Conservation (phyloP, 2,797 vertebrate genomes). For the Prunella strophiata region DNA sequence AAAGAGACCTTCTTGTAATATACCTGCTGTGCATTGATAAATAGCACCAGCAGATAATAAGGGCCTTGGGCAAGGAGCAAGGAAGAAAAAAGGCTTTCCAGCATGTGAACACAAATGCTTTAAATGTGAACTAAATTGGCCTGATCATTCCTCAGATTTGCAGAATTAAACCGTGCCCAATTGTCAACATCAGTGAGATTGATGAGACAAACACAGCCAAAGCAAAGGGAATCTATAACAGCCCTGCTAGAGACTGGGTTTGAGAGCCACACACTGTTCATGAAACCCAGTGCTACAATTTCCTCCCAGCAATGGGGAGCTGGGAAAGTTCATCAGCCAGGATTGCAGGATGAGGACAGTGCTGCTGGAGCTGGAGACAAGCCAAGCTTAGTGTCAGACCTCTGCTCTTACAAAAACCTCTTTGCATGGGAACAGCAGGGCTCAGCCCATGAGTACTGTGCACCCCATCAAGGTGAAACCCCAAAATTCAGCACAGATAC, state of each 20-base stretch:
- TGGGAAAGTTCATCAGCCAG: neutral
- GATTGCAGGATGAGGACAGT: rapidly evolving
- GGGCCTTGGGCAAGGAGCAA: conserved; percentile 34
- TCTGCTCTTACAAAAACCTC: neutral
- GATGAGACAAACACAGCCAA: conserved; percentile 18
- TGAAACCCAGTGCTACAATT: neutral
- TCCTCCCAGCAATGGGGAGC: neutral
- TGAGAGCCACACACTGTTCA: neutral
- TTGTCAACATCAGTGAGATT: conserved; percentile 43
- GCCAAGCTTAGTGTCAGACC: rapidly evolving
- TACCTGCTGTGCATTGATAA: conserved; percentile 52
- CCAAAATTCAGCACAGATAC: rapidly evolving
- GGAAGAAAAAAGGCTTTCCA: conserved; percentile 31
- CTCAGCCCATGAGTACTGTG: rapidly evolving
- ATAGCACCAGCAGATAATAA: conserved; percentile 40
- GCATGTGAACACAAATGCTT: conserved; percentile 46
- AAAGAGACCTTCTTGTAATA: conserved; percentile 3
- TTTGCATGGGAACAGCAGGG: neutral
- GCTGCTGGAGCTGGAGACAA: neutral
- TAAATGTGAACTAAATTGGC: conserved; percentile 61
- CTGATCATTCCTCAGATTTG: conserved; percentile 56
- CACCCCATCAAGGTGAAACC: neutral
- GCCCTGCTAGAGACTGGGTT: neutral
- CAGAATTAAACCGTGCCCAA: conserved; percentile 54
- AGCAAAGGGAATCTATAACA: neutral